phyloP scores from a whole-genome alignment of 2,888 invertebrate species.

The Tetanocera ferruginea region DNA sequence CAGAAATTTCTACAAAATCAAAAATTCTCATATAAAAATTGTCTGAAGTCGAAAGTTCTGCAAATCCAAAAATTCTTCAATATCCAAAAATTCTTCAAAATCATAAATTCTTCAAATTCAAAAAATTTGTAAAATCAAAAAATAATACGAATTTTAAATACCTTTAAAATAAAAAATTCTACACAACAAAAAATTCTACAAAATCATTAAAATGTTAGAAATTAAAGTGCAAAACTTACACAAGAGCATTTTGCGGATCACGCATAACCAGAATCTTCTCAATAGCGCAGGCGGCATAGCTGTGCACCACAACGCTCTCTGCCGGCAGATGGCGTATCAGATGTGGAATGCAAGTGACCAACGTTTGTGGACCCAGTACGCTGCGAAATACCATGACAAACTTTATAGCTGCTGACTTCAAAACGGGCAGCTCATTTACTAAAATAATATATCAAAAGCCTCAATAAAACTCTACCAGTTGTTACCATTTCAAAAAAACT shows the following conservation, averaged over 20 bases:
- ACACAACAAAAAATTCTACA: not conserved
- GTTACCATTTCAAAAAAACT: conserved; percentile 44
- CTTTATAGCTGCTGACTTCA: conserved; percentile 97
- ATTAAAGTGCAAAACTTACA: conserved; percentile 69
- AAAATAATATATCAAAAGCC: conserved; percentile 49
- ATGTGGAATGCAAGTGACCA: conserved; percentile 82
- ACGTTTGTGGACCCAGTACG: conserved; percentile 83
- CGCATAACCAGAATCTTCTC: conserved; percentile 89
- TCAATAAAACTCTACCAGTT: not conserved
- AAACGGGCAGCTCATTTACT: conserved; percentile 90
- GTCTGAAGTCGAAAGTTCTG: too few relatives aligned
- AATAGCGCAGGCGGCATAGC: conserved; percentile 92
- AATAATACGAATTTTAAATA: too few relatives aligned
- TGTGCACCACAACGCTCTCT: conserved; percentile 89
- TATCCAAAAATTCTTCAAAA: too few relatives aligned
- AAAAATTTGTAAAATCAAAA: too few relatives aligned
- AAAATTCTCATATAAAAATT: too few relatives aligned
- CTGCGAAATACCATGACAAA: conserved; percentile 96
- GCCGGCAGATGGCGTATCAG: conserved; percentile 83
- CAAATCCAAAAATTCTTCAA: too few relatives aligned
- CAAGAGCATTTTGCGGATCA: conserved; percentile 72
- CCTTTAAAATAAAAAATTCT: too few relatives aligned
- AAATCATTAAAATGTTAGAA: not conserved
- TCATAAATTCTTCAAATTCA: too few relatives aligned
- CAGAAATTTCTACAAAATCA: too few relatives aligned